Evolutionary conservation across 2,888 invertebrate species (phyloP), one percentile per base, ranked within the genome.

Genomic region (Spatulosminthurus flaviceps): DNA sequence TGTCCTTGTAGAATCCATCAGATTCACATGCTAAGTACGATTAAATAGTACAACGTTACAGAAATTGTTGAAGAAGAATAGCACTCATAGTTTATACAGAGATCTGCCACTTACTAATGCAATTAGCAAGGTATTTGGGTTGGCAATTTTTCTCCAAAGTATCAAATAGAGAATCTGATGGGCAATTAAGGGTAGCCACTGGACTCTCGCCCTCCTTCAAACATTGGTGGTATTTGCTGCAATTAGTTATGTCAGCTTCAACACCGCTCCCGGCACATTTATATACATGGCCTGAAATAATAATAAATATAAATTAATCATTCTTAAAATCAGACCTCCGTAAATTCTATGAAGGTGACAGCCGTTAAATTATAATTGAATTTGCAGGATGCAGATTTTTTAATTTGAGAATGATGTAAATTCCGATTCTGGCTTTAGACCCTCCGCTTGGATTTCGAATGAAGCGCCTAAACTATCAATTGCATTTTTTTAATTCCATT

Each of bases 1-100:
- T 72, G 26, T 72, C 72, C 22, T n/a, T 21, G 26, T 24, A 72
- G 16, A 72, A 72, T 16, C 72, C 72, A 19, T 72, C 72, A 21
- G 22, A 1, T n/a, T 72, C 26, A 24, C 72, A 72, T 11, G 16
- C 72, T 72, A 29, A 41, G 13, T 41, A 41, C 13, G 13, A 9
- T 41, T 41, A 41, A 9, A 9, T 41, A 13, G 41, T 41, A 41
- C 13, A 41, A 9, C 7, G 13, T 41, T 41, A 4, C 24, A n/a
- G 26, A 4, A 24, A 24, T 4, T 24, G 4, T 4, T 13, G 19
- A 21, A 5, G 4, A 41, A 41, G 13, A 41, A 9, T 41, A 41
- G 7, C 41, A 16, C 1, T 70, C 1, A 5, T 16, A n/a, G n/a
- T n/a, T n/a, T n/a, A n/a, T n/a, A n/a, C n/a, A n/a, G n/a, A n/a